phyloP scores from a whole-genome alignment of 1,140 invertebrate species.

The Cyrtorhinus lividipennis region DNA sequence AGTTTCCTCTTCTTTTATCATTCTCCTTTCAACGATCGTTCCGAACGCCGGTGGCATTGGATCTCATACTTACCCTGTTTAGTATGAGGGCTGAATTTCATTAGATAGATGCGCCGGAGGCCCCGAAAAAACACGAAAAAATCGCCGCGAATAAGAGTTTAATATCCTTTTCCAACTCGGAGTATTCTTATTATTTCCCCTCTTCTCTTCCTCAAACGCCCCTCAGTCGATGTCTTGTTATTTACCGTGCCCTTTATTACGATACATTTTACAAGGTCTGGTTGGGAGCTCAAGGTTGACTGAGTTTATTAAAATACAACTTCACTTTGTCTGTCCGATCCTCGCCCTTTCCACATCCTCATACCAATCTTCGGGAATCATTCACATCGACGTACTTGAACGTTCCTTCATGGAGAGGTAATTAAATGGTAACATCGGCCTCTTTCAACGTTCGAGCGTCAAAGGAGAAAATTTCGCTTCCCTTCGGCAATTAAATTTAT shows the following conservation, averaged over 20 bases:
- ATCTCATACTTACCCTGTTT: too few species aligned
- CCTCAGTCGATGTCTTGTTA: not conserved
- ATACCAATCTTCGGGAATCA: not conserved
- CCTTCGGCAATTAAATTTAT: not conserved
- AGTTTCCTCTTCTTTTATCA: too few species aligned
- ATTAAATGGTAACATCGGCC: not conserved
- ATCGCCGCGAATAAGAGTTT: not conserved
- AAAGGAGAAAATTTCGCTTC: not conserved
- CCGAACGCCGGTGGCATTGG: too few species aligned
- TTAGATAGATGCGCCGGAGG: not conserved
- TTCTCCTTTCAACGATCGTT: too few species aligned
- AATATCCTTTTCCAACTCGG: not conserved
- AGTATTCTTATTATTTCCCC: not conserved
- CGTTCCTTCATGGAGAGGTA: too few species aligned
- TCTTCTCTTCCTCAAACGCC: not conserved
- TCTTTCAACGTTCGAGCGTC: not conserved
- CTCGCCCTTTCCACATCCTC: not conserved
- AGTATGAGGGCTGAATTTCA: not conserved
- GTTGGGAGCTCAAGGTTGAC: not conserved
- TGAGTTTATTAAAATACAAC: not conserved
- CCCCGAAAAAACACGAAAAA: not conserved
- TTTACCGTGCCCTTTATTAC: not conserved
- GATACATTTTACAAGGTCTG: not conserved
- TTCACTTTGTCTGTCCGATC: not conserved
- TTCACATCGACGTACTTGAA: too few species aligned